A percentile compares a stretch with the other conserved stretches of the same genome.
These are phyloP conservation scores for Frieseomelitta varia DNA, from an alignment of 1,140 invertebrate genomes.

Conservation along the genomic window DNA sequence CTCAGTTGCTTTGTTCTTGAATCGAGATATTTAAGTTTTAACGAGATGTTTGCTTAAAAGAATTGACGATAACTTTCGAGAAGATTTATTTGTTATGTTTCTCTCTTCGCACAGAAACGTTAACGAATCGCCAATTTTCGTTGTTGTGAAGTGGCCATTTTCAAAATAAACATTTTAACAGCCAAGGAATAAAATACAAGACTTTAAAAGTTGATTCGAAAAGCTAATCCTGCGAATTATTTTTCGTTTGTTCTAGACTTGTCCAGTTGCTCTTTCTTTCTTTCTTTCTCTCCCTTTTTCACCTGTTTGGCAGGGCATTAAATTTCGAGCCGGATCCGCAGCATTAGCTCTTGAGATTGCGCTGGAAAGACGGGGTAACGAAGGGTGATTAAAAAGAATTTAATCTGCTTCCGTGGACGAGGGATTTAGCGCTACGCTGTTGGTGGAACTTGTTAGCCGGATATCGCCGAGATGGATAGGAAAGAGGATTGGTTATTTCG, in stretches of 20 bases:
- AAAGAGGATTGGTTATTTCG: constrained; percentile 10
- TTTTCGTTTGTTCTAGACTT: not conserved
- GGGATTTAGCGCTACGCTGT: constrained; percentile 1
- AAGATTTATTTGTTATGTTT: too few relatives aligned
- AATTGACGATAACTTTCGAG: too few relatives aligned
- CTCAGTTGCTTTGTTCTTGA: too few relatives aligned
- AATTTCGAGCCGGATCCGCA: not conserved
- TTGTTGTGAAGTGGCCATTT: too few relatives aligned
- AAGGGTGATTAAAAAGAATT: constrained; percentile 33
- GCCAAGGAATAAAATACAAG: not conserved
- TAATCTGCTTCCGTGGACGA: constrained; percentile 20
- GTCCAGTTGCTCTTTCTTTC: not conserved
- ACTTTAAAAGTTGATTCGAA: not conserved
- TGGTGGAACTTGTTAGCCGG: constrained; percentile 20
- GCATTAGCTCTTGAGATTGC: constrained; percentile 10
- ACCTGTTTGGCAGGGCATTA: not conserved
- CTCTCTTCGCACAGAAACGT: too few relatives aligned
- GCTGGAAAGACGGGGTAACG: not conserved
- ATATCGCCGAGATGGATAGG: constrained; percentile 1
- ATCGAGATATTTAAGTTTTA: too few relatives aligned
- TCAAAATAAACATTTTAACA: too few relatives aligned
- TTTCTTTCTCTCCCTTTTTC: not conserved
- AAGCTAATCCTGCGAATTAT: not conserved
- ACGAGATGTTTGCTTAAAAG: too few relatives aligned
- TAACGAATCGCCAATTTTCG: too few relatives aligned